Conservation (phyloP, 2,797 vertebrate genomes). For the Eulemur coronatus region DNA sequence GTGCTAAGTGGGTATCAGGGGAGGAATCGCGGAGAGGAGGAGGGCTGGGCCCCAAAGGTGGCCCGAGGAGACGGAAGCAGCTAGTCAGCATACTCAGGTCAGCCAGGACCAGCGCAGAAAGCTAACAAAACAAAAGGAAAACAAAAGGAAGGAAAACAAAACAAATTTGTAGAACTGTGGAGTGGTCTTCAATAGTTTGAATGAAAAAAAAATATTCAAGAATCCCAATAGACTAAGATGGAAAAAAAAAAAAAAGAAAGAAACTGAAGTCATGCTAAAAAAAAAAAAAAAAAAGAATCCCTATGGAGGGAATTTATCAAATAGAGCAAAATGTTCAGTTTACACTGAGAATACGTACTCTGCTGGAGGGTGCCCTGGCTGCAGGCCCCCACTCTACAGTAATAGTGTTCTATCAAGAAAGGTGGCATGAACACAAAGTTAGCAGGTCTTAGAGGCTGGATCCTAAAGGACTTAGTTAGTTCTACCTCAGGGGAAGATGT, state of each 20-base stretch:
- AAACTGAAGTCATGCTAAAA: too few species aligned
- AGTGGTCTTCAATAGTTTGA: neutral
- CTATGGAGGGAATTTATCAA: neutral
- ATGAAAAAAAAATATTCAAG: neutral
- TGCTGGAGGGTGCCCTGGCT: too few species aligned
- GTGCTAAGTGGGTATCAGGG: too few species aligned
- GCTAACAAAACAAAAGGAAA: neutral
- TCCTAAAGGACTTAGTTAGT: too few species aligned
- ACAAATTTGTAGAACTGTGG: neutral
- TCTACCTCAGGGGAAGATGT: neutral
- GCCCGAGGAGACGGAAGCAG: neutral
- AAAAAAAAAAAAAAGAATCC: neutral
- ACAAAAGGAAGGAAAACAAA: neutral
- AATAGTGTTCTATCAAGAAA: neutral
- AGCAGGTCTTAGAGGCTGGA: too few species aligned
- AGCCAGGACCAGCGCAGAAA: neutral
- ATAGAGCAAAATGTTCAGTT: neutral
- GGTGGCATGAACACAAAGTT: neutral
- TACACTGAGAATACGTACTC: neutral
- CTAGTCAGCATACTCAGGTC: neutral
- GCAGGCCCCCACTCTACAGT: fast-evolving
- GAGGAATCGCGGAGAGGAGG: neutral
- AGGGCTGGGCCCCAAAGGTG: neutral
- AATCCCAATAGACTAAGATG: too few species aligned
- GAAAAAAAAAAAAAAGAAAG: neutral